These are phyloP conservation scores for Hippopotamus amphibius DNA, from an alignment of 2,113 vertebrate species.

Conservation along the genomic window DNA sequence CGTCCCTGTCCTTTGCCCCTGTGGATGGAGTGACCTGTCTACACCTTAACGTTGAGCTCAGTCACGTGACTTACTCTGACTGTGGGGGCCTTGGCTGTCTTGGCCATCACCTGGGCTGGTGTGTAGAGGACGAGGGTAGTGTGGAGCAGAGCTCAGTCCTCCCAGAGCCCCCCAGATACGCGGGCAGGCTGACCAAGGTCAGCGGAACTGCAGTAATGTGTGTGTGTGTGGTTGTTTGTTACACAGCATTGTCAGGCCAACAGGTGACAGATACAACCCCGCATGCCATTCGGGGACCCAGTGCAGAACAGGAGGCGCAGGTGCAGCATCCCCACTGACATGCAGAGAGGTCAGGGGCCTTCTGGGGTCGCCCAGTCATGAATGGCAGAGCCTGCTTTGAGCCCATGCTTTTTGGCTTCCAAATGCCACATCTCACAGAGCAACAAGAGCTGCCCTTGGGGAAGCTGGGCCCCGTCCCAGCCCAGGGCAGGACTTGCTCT, in stretches of 20 bases:
- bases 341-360: accelerated
- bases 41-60: not conserved
- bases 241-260: accelerated
- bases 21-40: not conserved
- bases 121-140: accelerated
- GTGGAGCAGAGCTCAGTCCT: accelerated
- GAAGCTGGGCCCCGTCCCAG: accelerated
- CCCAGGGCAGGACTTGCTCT: accelerated
- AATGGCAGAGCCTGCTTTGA: not conserved
- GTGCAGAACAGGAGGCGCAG: no score
- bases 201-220: accelerated
- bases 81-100: not conserved
- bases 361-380: accelerated
- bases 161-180: accelerated
- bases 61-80: accelerated
- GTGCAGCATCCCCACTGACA: accelerated
- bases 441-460: accelerated
- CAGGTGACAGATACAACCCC: accelerated
- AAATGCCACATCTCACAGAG: not conserved
- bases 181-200: not conserved
- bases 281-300: accelerated
- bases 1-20: accelerated
- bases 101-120: accelerated
- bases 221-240: accelerated
- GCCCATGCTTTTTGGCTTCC: not conserved